Evolutionary conservation across 2,113 vertebrate species (phyloP).

Genomic region (Cromileptes altivelis): DNA sequence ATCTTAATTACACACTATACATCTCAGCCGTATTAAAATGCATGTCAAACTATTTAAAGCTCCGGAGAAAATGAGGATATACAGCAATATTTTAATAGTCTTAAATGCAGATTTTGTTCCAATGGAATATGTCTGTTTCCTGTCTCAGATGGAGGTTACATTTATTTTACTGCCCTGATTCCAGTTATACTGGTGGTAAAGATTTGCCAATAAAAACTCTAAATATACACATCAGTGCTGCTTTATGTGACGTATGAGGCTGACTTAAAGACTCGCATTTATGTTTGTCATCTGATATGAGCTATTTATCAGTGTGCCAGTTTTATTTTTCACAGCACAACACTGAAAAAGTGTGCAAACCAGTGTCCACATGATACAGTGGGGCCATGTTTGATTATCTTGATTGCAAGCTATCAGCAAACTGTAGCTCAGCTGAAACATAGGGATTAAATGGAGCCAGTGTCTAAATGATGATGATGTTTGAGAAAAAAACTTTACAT

Average conservation of each 20-base stretch:
- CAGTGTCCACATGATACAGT: neutral
- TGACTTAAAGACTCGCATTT: neutral
- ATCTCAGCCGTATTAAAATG: neutral
- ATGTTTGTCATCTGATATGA: neutral
- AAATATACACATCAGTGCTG: neutral
- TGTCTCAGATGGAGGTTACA: neutral
- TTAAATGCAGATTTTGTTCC: neutral
- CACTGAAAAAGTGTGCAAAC: neutral
- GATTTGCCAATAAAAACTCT: neutral
- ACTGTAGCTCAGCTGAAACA: neutral
- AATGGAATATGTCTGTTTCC: neutral
- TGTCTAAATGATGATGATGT: neutral
- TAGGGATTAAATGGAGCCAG: neutral
- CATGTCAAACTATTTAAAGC: neutral
- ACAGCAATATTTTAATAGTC: neutral
- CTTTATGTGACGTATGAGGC: neutral
- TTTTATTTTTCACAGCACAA: neutral
- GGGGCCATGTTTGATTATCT: neutral
- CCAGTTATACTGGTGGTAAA: neutral
- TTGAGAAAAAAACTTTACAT: neutral
- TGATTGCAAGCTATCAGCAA: neutral
- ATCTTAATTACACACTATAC: neutral
- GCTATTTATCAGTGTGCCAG: neutral
- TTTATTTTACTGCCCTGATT: constrained; percentile 6
- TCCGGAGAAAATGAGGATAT: neutral